Conservation (phyloP, 2,888 invertebrate species). For the Lycia hirtaria region DNA sequence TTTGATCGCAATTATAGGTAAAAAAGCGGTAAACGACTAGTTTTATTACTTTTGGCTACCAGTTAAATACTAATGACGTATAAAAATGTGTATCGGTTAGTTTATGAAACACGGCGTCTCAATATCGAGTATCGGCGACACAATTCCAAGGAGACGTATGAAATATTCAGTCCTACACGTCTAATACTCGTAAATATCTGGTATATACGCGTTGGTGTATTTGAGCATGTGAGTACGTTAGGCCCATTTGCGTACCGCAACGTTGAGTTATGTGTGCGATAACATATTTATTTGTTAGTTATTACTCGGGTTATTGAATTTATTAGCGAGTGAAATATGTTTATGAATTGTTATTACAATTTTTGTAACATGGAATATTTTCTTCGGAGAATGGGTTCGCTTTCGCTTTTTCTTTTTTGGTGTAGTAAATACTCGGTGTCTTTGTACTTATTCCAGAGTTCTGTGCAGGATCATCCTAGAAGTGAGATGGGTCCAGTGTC, state of each 20-base stretch:
- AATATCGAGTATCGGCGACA: constrained; percentile 19
- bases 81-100: not conserved
- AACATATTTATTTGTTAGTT: constrained; percentile 43
- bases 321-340: constrained; percentile 34
- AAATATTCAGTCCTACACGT: constrained; percentile 42
- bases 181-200: constrained; percentile 41
- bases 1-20: too few species aligned
- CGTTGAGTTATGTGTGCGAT: constrained; percentile 35
- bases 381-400: not conserved
- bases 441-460: not conserved
- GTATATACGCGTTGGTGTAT: constrained; percentile 25
- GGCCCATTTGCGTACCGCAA: constrained; percentile 39
- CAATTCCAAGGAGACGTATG: constrained; percentile 35
- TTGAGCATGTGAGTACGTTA: constrained; percentile 36
- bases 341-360: constrained; percentile 25
- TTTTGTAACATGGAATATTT: constrained; percentile 3
- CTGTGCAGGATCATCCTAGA: not conserved
- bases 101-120: not conserved
- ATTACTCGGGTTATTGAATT: constrained; percentile 35
- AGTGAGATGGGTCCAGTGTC: constrained; percentile 8
- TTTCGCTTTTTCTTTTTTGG: not conserved
- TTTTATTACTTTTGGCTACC: not conserved
- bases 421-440: not conserved
- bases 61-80: too few species aligned
- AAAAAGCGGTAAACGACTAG: not conserved